Evolutionary conservation across 1,140 invertebrate species (phyloP).

Genomic region (Drosophila mauritiana): DNA sequence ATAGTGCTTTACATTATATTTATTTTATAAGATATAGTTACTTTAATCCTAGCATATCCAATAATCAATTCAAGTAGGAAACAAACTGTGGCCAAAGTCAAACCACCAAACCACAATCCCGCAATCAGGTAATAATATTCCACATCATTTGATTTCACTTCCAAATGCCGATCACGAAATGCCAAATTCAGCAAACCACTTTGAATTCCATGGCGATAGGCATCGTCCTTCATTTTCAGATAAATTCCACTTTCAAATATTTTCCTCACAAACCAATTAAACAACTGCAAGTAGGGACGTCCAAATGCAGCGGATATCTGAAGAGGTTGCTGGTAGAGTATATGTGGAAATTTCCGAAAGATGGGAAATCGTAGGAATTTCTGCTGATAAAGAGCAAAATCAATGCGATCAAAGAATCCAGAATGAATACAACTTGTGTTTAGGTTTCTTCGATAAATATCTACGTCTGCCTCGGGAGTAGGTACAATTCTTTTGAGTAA

Average conservation of each 20-base stretch:
- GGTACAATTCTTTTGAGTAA: constrained; percentile 32
- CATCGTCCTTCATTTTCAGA: constrained; percentile 58
- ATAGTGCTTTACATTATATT: background rate
- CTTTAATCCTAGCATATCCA: background rate
- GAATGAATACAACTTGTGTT: constrained; percentile 57
- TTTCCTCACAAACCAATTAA: constrained; percentile 56
- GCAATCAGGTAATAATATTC: constrained; percentile 56
- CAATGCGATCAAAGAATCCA: constrained; percentile 57
- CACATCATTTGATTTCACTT: constrained; percentile 60
- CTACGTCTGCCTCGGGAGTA: constrained; percentile 40
- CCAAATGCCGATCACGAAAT: constrained; percentile 25
- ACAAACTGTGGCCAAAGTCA: constrained; percentile 28
- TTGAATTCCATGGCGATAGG: constrained; percentile 50
- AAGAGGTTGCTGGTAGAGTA: constrained; percentile 55
- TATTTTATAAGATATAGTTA: background rate
- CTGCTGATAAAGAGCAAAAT: constrained; percentile 63
- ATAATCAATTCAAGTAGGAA: constrained; percentile 34
- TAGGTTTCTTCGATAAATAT: constrained; percentile 37
- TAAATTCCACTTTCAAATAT: constrained; percentile 64
- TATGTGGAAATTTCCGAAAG: constrained; percentile 50
- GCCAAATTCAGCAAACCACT: constrained; percentile 52
- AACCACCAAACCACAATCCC: constrained; percentile 48
- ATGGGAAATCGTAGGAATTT: constrained; percentile 51
- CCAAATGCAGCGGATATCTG: constrained; percentile 56
- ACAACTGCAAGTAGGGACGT: constrained; percentile 55